Percentiles rank a stretch among this genome's conserved stretches.
These are phyloP conservation scores for Xylophagus ater DNA, from an alignment of 2,888 invertebrate species.

Conservation along the genomic window DNA sequence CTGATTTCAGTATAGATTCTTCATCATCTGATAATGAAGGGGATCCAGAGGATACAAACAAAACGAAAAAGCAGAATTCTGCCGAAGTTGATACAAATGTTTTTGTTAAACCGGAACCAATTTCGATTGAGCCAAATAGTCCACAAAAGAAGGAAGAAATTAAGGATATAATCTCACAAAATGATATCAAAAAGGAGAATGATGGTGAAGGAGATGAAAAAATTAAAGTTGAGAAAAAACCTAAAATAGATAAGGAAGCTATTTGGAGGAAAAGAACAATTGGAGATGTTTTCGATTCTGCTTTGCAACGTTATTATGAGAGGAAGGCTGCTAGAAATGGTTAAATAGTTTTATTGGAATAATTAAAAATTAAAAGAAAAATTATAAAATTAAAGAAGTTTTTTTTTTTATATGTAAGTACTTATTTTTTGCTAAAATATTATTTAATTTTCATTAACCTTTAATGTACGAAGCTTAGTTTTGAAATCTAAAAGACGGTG, in stretches of 20 bases:
- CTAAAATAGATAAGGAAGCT: slow-evolving; percentile 55
- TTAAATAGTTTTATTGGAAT: slow-evolving; percentile 8
- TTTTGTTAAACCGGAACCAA: background rate
- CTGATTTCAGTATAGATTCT: slow-evolving; percentile 57
- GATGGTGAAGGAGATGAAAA: slow-evolving; percentile 18
- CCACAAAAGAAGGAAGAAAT: background rate
- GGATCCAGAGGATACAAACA: slow-evolving; percentile 15
- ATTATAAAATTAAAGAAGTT: too few species aligned
- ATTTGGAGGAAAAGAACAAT: slow-evolving; percentile 81
- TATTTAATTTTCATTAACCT: too few species aligned
- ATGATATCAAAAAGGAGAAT: slow-evolving; percentile 23
- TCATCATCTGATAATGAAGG: slow-evolving; percentile 41
- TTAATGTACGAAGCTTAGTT: too few species aligned
- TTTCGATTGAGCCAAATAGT: background rate
- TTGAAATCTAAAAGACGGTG: too few species aligned
- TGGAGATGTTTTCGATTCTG: slow-evolving; percentile 62
- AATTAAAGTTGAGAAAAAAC: slow-evolving; percentile 23
- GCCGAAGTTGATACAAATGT: background rate
- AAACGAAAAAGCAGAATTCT: slow-evolving; percentile 9
- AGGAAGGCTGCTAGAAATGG: slow-evolving; percentile 50
- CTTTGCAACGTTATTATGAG: slow-evolving; percentile 62
- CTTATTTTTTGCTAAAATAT: too few species aligned
- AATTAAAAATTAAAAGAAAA: background rate
- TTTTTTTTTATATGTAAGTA: too few species aligned
- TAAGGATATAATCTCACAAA: slow-evolving; percentile 1